These are phyloP conservation scores for Erpetoichthys calabaricus DNA, from an alignment of 2,797 vertebrate genomes.

Conservation along the genomic window DNA sequence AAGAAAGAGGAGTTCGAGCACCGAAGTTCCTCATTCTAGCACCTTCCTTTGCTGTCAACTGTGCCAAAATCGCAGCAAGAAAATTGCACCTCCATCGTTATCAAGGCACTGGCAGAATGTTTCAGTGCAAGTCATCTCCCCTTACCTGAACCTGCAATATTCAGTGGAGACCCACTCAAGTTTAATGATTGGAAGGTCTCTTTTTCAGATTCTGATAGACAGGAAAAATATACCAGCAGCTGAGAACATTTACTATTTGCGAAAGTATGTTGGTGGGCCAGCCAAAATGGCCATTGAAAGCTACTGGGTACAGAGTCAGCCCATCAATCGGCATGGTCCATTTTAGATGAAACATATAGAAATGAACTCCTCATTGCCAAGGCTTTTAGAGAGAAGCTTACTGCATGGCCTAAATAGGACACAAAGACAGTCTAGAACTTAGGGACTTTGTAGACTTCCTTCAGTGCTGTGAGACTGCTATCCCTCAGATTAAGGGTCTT, in stretches of 20 bases:
- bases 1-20: too few species aligned
- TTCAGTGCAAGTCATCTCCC: not conserved
- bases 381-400: too few species aligned
- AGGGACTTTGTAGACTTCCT: conserved; percentile 22
- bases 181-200: conserved; percentile 8
- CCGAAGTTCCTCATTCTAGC: too few species aligned
- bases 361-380: conserved; percentile 19
- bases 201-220: too few species aligned
- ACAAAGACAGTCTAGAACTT: conserved; percentile 20
- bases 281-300: conserved; percentile 19
- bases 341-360: conserved; percentile 14
- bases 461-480: too few species aligned
- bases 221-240: too few species aligned
- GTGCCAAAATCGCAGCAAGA: too few species aligned
- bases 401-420: conserved; percentile 18
- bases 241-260: conserved; percentile 20
- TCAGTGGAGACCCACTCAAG: conserved; percentile 7
- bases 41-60: too few species aligned
- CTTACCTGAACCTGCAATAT: not conserved
- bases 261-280: conserved; percentile 18
- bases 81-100: too few species aligned
- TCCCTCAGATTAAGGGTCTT: conserved; percentile 18
- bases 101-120: too few species aligned
- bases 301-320: conserved; percentile 19
- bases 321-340: too few species aligned